Base-by-base conservation (phyloP, 1,140 invertebrate species). In the Lepidostoma basale region DNA sequence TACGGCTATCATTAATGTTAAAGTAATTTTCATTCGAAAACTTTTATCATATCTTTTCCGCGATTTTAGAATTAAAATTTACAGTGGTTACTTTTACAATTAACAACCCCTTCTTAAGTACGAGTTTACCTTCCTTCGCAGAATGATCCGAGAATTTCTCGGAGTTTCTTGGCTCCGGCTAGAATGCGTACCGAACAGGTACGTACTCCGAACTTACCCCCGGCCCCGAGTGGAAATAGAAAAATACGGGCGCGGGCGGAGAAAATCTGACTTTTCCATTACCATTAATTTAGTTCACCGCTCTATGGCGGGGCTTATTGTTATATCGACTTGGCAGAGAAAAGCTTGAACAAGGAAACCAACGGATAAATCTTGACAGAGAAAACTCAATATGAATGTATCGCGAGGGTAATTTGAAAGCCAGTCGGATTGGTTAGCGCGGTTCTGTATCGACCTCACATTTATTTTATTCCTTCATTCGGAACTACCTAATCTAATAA, bases 221-320 rank as follows among this genome's bases (percentile, higher is more conserved):
- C 1, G 23, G 5, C 30, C 33, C 36, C n/a, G 58, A 39, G 45
- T 14, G 62, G 59, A 66, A 70, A 70, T 66, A 58, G 62, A 62
- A 67, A 70, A 70, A 70, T 70, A 70, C 28, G 33, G 54, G 36
- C 39, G 42, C 25, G 54, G 42, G 44, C 20, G 69, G 49, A 71
- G 65, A 62, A 71, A 71, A 71, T 71, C 69, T 64, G 69, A 67
- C 64, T 71, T 71, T 71, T 71, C 69, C 69, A 71, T 71, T 71
- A 71, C 58, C 69, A 67, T 62, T 71, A 71, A 71, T 71, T 71
- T 67, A 67, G 62, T 62, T 70, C 63, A n/a, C 52, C 33, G 12
- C 23, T 58, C 28, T 40, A 59, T 69, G 47, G 60, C 47, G 67
- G 49, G 36, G 25, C 25, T 63, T 63, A 63, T 63, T 63, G 60